Base-by-base conservation (phyloP, 2,888 invertebrate species). In the Lordiphosa andalusiaca region DNA sequence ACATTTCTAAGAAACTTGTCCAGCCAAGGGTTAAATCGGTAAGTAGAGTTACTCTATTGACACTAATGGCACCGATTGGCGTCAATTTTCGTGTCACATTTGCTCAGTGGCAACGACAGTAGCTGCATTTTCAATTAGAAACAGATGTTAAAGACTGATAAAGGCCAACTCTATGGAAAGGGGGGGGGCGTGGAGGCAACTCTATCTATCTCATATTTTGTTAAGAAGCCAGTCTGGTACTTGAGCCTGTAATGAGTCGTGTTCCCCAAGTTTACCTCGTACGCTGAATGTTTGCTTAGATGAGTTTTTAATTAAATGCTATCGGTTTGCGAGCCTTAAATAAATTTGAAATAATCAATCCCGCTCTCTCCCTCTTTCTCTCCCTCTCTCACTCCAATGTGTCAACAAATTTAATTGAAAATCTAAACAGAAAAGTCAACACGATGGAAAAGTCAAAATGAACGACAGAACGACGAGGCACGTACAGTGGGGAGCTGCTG, bases 81-180 rank as follows among this genome's bases (percentile, higher is more conserved):
- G 86, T 87, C 87, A 84, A 84, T 80, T 85, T 85, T 70, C 72
- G 52, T 72, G 82, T 82, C 70, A 67, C 67, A 63, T 67, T 60
- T 60, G 47, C 64, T 57, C 48, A 33, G 48, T 40, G 50, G 51
- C 50, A 30, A 66, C 60, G 71, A 73, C 86, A 83, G 87, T 86
- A 86, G 87, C 87, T 86, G 87, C 81, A 81, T 86, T 86, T 80
- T 78, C 86, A 86, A 87, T 86, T 87, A 85, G 74, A 77, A 87
- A 85, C 87, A 86, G 83, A 86, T 86, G 87, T 87, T 70, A 86
- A 82, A 57, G 57, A 37, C 55, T 75, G 86, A 86, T 86, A 86
- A 81, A 75, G 52, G 55, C 40, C 25, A 25, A 7, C 25, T 25
- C 25, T 7, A 2, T 7, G 25, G 7, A 2, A 7, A 25, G 25